Base-by-base conservation (phyloP, 92 coral and sea anemone species). In the Palythoa heliodiscus region DNA sequence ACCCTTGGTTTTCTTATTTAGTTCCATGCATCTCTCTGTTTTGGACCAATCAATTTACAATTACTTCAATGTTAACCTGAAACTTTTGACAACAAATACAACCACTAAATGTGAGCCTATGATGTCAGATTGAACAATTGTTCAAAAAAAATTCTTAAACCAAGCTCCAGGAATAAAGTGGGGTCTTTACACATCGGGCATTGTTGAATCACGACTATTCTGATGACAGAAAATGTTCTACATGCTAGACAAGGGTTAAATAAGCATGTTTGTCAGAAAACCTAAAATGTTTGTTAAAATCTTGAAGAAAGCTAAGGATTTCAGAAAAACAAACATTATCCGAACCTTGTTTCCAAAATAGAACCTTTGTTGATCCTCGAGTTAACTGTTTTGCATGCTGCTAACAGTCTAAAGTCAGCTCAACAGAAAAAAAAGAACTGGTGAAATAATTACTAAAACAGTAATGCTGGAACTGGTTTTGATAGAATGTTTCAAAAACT, bases 271-370 rank as follows among this genome's bases (percentile, higher is more conserved):
- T 48, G 58, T 19, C 78, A 23, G 47, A 76, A 64, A 67, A 16
- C 43, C 12, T 16, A 17, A 20, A 66, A 78, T 40, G 83, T 12
- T 63, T 70, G 60, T 78, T 58, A 63, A 78, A 75, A 75, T 11
- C n/a, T 4, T 61, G 11, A 23, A 19, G 60, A 24, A 78, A 77
- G 43, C 55, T 79, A 64, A 5, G 40, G 57, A 67, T 64, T 17
- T 79, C 37, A 23, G 15, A 54, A 78, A n/a, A 80, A 53, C 48
- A 80, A 80, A 80, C 73, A 66, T 23, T 47, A 67, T 52, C 40
- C 13, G 7, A 52, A 80, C 38, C 63, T 43, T 63, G 74, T 47
- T 80, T 70, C 66, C 84, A 80, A 63, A 77, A 67, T 8, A 69
- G 63, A 66, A 47, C 11, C 39, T 64, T 47, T 63, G 64, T 64